These are phyloP conservation scores for Macrostomum cliftonense DNA, from an alignment of 2,888 invertebrate species.

Conservation along the genomic window DNA sequence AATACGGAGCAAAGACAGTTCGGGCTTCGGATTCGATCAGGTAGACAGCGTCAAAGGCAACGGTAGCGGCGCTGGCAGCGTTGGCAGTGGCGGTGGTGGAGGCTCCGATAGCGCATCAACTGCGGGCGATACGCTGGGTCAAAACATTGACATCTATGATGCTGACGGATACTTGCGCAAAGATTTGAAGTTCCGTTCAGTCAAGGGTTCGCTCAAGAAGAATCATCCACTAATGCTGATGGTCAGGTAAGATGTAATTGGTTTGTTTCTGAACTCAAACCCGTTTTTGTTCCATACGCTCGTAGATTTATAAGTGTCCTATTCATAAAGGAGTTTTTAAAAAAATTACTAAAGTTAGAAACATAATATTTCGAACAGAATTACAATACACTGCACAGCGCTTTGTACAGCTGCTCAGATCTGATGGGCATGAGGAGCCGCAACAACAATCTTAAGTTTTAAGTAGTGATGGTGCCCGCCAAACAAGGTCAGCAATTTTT, in stretches of 20 bases:
- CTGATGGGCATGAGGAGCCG: too few species aligned
- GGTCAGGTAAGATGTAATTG: slow-evolving; percentile 20
- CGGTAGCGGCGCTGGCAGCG: background rate
- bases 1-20: background rate
- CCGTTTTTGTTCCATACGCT: too few species aligned
- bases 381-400: too few species aligned
- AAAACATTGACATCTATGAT: slow-evolving; percentile 20
- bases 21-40: background rate
- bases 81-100: background rate
- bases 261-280: too few species aligned
- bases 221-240: slow-evolving; percentile 38
- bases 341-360: too few species aligned
- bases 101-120: background rate
- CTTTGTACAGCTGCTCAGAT: too few species aligned
- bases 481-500: too few species aligned
- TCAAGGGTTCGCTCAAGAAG: slow-evolving; percentile 30
- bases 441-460: too few species aligned
- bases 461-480: too few species aligned
- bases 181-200: slow-evolving; percentile 27
- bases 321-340: too few species aligned
- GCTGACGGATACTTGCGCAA: slow-evolving; percentile 24
- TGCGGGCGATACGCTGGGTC: slow-evolving; percentile 13
- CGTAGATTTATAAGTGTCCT: too few species aligned
- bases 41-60: background rate
- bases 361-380: too few species aligned